Percentiles rank a stretch among this genome's conserved stretches.
phyloP scores from a whole-genome alignment of 1,140 invertebrate species.

The Grapholita molesta region DNA sequence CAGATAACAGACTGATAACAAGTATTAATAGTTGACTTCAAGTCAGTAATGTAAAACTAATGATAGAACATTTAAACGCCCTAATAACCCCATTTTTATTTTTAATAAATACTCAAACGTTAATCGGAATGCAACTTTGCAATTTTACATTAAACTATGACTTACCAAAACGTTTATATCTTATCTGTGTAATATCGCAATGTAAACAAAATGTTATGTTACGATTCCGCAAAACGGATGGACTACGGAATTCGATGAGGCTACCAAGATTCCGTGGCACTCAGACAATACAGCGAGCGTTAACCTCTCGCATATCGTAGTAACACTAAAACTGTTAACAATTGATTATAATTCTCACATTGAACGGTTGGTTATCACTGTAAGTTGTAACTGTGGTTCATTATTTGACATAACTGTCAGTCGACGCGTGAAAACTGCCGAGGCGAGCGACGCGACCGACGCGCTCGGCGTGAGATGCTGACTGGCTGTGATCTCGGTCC shows the following conservation, averaged over 20 bases:
- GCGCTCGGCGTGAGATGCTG: conserved; percentile 69
- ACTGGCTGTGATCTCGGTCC: conserved; percentile 66
- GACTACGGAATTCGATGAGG: conserved; percentile 65
- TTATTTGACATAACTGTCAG: conserved; percentile 64
- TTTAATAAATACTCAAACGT: too few species aligned
- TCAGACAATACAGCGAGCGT: conserved; percentile 76
- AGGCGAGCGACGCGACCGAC: conserved; percentile 44
- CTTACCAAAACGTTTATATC: conserved; percentile 31
- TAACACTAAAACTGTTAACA: conserved; percentile 22
- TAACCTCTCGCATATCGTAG: conserved; percentile 71
- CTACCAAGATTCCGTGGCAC: conserved; percentile 74
- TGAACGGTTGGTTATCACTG: conserved; percentile 49
- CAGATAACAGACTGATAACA: background rate
- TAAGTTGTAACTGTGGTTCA: conserved; percentile 59
- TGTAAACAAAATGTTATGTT: conserved; percentile 61
- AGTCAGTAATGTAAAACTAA: too few species aligned
- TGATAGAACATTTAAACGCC: too few species aligned
- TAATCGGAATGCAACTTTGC: background rate
- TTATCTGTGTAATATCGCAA: conserved; percentile 52
- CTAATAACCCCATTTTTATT: background rate
- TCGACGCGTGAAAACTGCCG: conserved; percentile 57
- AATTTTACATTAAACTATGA: background rate
- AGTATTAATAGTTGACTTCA: background rate
- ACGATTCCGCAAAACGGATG: conserved; percentile 64
- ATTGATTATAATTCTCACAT: conserved; percentile 38